These are phyloP conservation scores for Motacilla alba DNA, from an alignment of 2,113 vertebrate species.

Conservation along the genomic window DNA sequence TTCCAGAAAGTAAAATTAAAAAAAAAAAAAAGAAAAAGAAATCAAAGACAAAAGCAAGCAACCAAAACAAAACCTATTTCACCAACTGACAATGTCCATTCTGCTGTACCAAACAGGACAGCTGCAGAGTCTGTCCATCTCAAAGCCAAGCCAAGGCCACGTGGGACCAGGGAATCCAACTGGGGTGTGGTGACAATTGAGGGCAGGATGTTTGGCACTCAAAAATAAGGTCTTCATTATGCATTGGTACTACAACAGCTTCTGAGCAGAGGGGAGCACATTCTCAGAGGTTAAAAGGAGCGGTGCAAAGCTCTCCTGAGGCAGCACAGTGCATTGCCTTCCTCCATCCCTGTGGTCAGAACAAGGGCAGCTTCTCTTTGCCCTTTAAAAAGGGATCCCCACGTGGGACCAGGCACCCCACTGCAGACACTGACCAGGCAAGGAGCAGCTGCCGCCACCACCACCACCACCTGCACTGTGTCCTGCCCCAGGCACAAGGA, in stretches of 20 bases:
- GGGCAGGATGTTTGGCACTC: not conserved
- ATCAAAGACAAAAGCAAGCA: not conserved
- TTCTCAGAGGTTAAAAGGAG: not conserved
- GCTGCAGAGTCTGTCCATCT: not conserved
- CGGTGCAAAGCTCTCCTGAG: not conserved
- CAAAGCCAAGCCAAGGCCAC: not conserved
- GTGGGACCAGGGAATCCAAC: not conserved
- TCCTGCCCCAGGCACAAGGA: not conserved
- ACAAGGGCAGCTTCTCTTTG: not conserved
- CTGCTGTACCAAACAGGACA: not conserved
- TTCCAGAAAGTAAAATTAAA: not conserved
- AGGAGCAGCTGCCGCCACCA: not conserved
- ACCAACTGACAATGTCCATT: not conserved
- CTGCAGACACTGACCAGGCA: not conserved
- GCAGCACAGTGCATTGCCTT: accelerated
- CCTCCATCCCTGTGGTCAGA: not conserved
- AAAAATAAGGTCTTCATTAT: not conserved
- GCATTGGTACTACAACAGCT: not conserved
- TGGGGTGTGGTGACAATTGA: accelerated
- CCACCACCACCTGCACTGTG: not conserved
- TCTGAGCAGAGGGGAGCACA: accelerated
- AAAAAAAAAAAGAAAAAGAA: not conserved
- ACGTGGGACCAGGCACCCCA: accelerated
- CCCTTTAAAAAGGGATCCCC: not conserved
- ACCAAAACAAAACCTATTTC: not conserved